Evolutionary conservation across 1,140 invertebrate species (phyloP), one percentile per base, ranked within the genome.

Genomic region (Leguminivora glycinivorella): DNA sequence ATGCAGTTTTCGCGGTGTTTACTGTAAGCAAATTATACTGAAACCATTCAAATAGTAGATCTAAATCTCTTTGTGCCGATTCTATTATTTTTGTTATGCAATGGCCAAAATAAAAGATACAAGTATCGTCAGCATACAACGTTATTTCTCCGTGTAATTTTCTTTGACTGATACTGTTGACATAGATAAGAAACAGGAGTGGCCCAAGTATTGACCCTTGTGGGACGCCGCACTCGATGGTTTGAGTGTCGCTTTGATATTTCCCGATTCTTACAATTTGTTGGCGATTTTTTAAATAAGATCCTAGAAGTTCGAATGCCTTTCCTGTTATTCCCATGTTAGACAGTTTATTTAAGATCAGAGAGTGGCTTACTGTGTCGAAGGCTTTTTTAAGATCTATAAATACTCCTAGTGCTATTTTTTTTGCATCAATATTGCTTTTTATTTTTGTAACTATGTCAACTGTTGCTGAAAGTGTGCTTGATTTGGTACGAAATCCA

Each of bases 371-470:
- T 4, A 72, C 24, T 0, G 71, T 72, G 60, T 72, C 67, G 26
- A 72, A 72, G n/a, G 71, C 71, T 24, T 72, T 69, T 72, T 63
- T 72, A 9, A 72, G 58, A 26, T 72, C 71, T n/a, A 72, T 66
- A 29, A 63, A 72, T 24, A 72, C 25, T 12, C 70, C 71, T 24
- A 69, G n/a, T 7, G 14, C 52, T 22, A 68, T 68, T 2, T 56
- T 40, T 69, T 69, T 69, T 31, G 14, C 14, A 34, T 69, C 68
- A 2, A 69, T 69, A 34, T 69, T 56, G 12, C 2, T 1, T 56
- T 56, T 63, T 14, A 72, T 25, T 31, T 69, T 72, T 6, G 71
- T 69, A 1, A 69, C 38, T 3, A 72, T 31, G 29, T 72, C 67
- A 29, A 69, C 29, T n/a, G 56, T 63, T 22, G 67, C 38, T 34